These are phyloP conservation scores for Abramis brama DNA, from an alignment of 2,113 vertebrate species.

Conservation along the genomic window DNA sequence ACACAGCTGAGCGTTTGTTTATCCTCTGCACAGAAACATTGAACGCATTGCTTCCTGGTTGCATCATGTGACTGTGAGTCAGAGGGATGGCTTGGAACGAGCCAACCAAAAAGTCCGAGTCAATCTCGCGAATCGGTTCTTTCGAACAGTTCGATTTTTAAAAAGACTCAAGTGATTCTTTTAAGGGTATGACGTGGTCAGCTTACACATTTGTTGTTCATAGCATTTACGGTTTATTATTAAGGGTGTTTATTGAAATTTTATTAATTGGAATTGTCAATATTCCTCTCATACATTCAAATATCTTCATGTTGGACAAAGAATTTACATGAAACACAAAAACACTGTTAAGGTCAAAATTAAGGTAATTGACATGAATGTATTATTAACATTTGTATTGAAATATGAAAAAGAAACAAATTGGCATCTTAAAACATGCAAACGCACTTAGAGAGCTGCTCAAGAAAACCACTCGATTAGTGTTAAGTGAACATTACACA, in stretches of 20 bases:
- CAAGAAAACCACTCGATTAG: conserved; percentile 15
- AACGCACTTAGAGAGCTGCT: not conserved
- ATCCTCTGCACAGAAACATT: conserved; percentile 69
- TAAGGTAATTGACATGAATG: not conserved
- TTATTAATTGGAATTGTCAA: not conserved
- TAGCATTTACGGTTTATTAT: not conserved
- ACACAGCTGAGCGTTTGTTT: conserved; percentile 54
- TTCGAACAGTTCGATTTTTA: not conserved
- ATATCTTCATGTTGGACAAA: not conserved
- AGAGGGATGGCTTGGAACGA: conserved; percentile 18
- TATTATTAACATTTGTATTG: not conserved
- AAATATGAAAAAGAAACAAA: not conserved
- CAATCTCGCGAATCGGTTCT: not conserved
- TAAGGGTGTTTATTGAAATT: not conserved
- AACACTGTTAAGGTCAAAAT: not conserved
- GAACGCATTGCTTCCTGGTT: conserved; percentile 70
- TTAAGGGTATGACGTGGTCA: not conserved
- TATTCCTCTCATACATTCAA: not conserved
- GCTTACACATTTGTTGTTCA: not conserved
- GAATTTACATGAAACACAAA: not conserved
- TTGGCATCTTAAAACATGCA: not conserved
- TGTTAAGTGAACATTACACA: not conserved
- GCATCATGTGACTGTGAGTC: conserved; percentile 52
- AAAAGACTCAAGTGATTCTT: not conserved
- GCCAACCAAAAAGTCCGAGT: not conserved